Percentiles rank a stretch among this genome's conserved stretches.
Evolutionary conservation across 1,140 invertebrate genomes (phyloP).

Genomic region (Mactra quadrangularis): DNA sequence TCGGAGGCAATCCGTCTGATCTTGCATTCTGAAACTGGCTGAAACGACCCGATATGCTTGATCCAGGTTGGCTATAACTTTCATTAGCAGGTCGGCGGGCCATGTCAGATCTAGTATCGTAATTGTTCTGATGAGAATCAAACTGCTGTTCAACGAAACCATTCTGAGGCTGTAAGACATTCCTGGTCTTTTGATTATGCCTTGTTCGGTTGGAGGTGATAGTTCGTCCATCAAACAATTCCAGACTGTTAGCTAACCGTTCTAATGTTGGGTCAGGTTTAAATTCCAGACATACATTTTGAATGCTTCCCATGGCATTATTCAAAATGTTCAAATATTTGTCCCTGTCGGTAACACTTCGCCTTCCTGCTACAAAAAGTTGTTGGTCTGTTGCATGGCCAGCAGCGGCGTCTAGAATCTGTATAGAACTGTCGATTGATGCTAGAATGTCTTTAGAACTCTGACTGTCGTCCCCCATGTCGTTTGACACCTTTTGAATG

Average conservation of each 20-base stretch:
- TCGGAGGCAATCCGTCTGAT: slow-evolving; percentile 27
- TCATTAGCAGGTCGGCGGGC: neutral
- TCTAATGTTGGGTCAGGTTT: slow-evolving; percentile 56
- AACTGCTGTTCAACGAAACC: slow-evolving; percentile 22
- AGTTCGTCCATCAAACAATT: slow-evolving; percentile 44
- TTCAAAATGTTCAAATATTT: slow-evolving; percentile 52
- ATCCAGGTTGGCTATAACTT: neutral
- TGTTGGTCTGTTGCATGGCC: slow-evolving; percentile 52
- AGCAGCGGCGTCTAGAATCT: slow-evolving; percentile 50
- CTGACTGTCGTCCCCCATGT: slow-evolving; percentile 47
- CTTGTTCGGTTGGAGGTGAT: slow-evolving; percentile 37
- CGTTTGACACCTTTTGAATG: slow-evolving; percentile 47
- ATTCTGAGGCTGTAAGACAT: slow-evolving; percentile 30
- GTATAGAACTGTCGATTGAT: slow-evolving; percentile 44
- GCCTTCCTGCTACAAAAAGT: slow-evolving; percentile 52
- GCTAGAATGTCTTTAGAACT: slow-evolving; percentile 47
- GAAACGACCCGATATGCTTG: neutral
- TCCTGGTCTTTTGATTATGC: slow-evolving; percentile 40
- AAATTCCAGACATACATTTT: slow-evolving; percentile 52
- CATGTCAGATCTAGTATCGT: neutral
- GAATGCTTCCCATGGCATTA: slow-evolving; percentile 49
- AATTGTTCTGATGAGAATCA: neutral
- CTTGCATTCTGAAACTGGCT: slow-evolving; percentile 14
- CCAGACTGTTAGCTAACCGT: slow-evolving; percentile 45
- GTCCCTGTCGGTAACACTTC: slow-evolving; percentile 38